Percentiles rank a stretch among this genome's conserved stretches.
These are phyloP conservation scores for Pao palembangensis DNA, from an alignment of 2,113 vertebrate genomes.

Conservation along the genomic window DNA sequence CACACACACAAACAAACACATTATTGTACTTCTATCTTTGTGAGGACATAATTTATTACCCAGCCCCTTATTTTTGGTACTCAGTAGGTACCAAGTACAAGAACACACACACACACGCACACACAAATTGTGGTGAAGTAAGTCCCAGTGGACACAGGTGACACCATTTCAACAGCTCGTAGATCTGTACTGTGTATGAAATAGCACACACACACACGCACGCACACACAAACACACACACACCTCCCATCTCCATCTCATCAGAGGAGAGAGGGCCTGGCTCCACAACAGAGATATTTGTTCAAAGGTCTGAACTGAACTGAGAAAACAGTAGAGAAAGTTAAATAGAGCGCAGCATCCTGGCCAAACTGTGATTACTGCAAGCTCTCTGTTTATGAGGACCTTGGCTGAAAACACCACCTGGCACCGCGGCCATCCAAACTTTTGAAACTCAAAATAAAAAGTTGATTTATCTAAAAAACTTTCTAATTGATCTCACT, in stretches of 20 bases:
- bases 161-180: constrained; percentile 67
- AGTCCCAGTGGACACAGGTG: constrained; percentile 49
- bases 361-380: constrained; percentile 15
- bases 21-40: too few species aligned
- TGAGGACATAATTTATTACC: too few species aligned
- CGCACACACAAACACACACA: constrained; percentile 13
- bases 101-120: constrained; percentile 12
- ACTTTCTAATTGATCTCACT: constrained; percentile 41
- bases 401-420: constrained; percentile 1
- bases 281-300: constrained; percentile 45
- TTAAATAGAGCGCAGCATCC: neutral
- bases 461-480: constrained; percentile 5
- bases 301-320: constrained; percentile 42
- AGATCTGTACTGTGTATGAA: constrained; percentile 32
- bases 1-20: too few species aligned
- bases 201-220: constrained; percentile 3
- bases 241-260: constrained; percentile 24
- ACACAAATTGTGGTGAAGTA: constrained; percentile 37
- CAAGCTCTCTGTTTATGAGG: neutral
- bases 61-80: too few species aligned
- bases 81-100: constrained; percentile 5
- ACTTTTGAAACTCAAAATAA: constrained; percentile 10
- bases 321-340: constrained; percentile 25
- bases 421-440: constrained; percentile 5
- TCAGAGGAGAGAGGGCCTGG: constrained; percentile 31